Conservation (phyloP, 2,113 vertebrate genomes). For the Thalassoma bifasciatum region DNA sequence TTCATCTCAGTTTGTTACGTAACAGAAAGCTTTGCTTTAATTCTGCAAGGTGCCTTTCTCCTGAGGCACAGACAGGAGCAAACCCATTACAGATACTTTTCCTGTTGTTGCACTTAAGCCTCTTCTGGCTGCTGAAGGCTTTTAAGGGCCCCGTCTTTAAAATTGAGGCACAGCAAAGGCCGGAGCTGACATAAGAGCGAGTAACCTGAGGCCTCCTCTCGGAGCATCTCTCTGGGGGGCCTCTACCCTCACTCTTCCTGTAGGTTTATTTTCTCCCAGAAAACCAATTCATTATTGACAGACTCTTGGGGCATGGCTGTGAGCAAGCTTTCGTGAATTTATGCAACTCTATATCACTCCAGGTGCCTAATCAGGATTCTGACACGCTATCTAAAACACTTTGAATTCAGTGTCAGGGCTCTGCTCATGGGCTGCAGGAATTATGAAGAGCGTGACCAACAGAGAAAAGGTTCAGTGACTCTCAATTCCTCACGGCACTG, state of each 20-base stretch:
- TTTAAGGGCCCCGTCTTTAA: slow-evolving; percentile 44
- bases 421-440: slow-evolving; percentile 28
- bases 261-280: slow-evolving; percentile 46
- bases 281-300: slow-evolving; percentile 67
- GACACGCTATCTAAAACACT: slow-evolving; percentile 37
- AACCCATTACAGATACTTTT: slow-evolving; percentile 37
- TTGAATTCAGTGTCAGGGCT: slow-evolving; percentile 33
- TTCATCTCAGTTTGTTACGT: background rate
- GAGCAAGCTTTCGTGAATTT: slow-evolving; percentile 46
- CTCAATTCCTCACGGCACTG: slow-evolving; percentile 21
- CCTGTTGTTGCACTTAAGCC: slow-evolving; percentile 19
- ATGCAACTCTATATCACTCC: slow-evolving; percentile 39
- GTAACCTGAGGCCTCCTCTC: slow-evolving; percentile 35
- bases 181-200: slow-evolving; percentile 18
- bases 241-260: slow-evolving; percentile 3
- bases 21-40: slow-evolving; percentile 25
- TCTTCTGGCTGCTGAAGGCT: slow-evolving; percentile 41
- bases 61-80: slow-evolving; percentile 11
- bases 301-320: slow-evolving; percentile 42
- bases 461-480: slow-evolving; percentile 39
- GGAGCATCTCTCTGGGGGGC: slow-evolving; percentile 11
- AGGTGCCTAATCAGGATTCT: slow-evolving; percentile 55
- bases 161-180: slow-evolving; percentile 48
- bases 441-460: slow-evolving; percentile 35
- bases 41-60: slow-evolving; percentile 22